Evolutionary conservation across 2,888 invertebrate genomes (phyloP), one percentile per base, ranked within the genome.

Genomic region (Drosophila setosimentum): DNA sequence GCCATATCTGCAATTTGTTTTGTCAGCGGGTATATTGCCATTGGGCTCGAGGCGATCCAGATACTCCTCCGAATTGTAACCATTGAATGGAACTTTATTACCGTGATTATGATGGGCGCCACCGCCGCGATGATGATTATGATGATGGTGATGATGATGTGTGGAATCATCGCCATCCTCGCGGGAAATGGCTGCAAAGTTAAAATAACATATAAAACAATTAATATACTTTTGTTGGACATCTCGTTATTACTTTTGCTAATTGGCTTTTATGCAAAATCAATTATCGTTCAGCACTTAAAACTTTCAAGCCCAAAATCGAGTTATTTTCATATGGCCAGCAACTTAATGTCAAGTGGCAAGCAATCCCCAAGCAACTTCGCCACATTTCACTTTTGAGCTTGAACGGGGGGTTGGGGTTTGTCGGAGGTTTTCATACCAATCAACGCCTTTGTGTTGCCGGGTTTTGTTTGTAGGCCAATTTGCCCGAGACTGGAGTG

Each of bases 41-140:
- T 97, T 98, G 92, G 97, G 97, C 94, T 98, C 98, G 92, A 98
- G 95, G 93, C 97, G 95, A 94, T 98, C 98, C 93, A 98, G 95
- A 94, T 97, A 98, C 94, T 98, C 98, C 92, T 98, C 98, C 69
- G 98, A 98, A 90, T 93, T 93, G 95, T 97, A 98, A 83, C 98
- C 98, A 94, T 98, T 98, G 94, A 97, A 97, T 81, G 97, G 96
- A 93, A 98, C 95, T 95, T 97, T 97, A 91, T 94, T 95, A 91
- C 95, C 94, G 92, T 93, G 93, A 91, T 93, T 93, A 82, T 93
- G 92, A 83, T 95, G 94, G 82, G 92, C 92, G 70, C 92, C 92
- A 80, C 91, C 91, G 51, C 92, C 91, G 93, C 94, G 95, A 93
- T 95, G 94, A 91, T 95, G 95, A 85, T 95, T 94, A 83, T 94